phyloP scores from a whole-genome alignment of 1,140 invertebrate species.

The Apis mellifera region Amel_HAv3.1 CM009937.2:13667001-13667500 shows the following conservation, averaged over 20 bases:
- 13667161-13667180: conserved; percentile 91
- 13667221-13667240: conserved; percentile 87
- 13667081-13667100: conserved; percentile 58
- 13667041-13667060: conserved; percentile 69
- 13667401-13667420: conserved; percentile 85
- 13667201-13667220: conserved; percentile 92
- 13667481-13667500: conserved; percentile 76
- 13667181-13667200: conserved; percentile 90
- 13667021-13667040: conserved; percentile 24
- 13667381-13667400: conserved; percentile 85
- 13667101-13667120: conserved; percentile 48
- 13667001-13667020: conserved; percentile 64
- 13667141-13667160: conserved; percentile 91
- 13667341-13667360: conserved; percentile 85
- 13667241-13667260: conserved; percentile 87
- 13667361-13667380: conserved; percentile 89
- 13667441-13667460: conserved; percentile 89
- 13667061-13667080: conserved; percentile 69
- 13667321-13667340: conserved; percentile 90
- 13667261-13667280: conserved; percentile 90
- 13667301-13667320: conserved; percentile 87
- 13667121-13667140: conserved; percentile 85
- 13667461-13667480: conserved; percentile 88
- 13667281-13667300: conserved; percentile 89
- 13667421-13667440: conserved; percentile 79